These are phyloP conservation scores for Xanthorhoe spadicearia DNA, from an alignment of 2,888 invertebrate species.

Conservation along the genomic window DNA sequence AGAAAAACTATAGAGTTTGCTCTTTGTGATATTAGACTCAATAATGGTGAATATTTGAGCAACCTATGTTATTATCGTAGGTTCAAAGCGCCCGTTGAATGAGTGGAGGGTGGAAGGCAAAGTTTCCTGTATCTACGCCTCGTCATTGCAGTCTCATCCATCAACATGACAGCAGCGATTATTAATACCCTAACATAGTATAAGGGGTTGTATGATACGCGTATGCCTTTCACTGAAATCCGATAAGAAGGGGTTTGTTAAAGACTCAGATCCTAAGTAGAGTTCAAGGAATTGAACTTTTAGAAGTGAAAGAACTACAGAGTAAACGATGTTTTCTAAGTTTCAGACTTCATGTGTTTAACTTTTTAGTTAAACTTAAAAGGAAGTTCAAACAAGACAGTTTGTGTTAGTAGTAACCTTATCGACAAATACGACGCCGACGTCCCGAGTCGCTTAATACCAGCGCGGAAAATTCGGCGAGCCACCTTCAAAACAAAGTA, in stretches of 20 bases:
- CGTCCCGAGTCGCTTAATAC: not conserved
- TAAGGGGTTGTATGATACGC: slow-evolving; percentile 54
- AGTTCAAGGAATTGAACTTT: not conserved
- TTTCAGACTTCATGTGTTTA: not conserved
- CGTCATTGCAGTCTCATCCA: slow-evolving; percentile 73
- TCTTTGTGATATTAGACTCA: slow-evolving; percentile 1
- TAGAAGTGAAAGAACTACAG: not conserved
- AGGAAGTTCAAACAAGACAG: not conserved
- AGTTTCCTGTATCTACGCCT: slow-evolving; percentile 60
- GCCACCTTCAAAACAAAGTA: slow-evolving; percentile 27
- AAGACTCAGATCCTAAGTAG: not conserved
- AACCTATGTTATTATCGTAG: slow-evolving; percentile 32
- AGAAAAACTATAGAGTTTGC: no score
- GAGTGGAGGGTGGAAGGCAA: slow-evolving; percentile 49
- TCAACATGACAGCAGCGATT: slow-evolving; percentile 75
- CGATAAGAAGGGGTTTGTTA: slow-evolving; percentile 48
- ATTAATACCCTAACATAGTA: slow-evolving; percentile 61
- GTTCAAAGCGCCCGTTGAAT: slow-evolving; percentile 31
- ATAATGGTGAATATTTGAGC: slow-evolving; percentile 17
- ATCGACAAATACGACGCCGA: not conserved
- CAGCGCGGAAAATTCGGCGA: slow-evolving; percentile 10
- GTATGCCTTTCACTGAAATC: slow-evolving; percentile 60
- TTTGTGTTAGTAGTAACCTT: not conserved
- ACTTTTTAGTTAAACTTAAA: no score
- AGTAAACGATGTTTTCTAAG: no score